phyloP scores from a whole-genome alignment of 2,797 vertebrate genomes.

The Sandelia bainsii region DNA sequence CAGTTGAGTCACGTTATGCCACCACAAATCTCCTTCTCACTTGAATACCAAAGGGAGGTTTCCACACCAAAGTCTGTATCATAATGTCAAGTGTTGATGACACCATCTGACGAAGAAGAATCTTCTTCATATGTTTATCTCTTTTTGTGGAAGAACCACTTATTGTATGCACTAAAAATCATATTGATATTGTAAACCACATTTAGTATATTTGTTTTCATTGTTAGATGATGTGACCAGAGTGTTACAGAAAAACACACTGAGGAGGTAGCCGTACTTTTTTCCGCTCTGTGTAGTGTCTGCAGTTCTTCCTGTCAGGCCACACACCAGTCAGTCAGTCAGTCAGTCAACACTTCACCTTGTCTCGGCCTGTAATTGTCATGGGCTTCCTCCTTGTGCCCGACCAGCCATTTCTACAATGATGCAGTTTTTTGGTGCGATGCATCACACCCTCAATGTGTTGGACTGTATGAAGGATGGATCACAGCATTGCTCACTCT shows the following conservation, averaged over 20 bases:
- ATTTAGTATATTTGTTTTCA: too few relatives aligned
- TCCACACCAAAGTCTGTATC: constrained; percentile 10
- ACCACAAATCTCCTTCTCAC: constrained; percentile 32
- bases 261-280: too few relatives aligned
- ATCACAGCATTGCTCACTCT: too few relatives aligned
- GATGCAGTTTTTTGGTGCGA: too few relatives aligned
- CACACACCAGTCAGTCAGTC: too few relatives aligned
- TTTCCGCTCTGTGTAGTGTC: too few relatives aligned
- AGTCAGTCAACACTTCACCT: background rate
- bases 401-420: too few relatives aligned
- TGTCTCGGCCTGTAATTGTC: background rate
- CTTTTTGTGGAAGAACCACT: background rate
- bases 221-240: too few relatives aligned
- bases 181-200: too few relatives aligned
- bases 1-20: constrained; percentile 71
- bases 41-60: constrained; percentile 41
- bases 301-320: too few relatives aligned
- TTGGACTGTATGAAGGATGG: background rate
- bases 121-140: background rate
- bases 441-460: too few relatives aligned
- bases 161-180: background rate
- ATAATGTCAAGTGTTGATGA: constrained; percentile 11
- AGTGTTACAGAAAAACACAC: too few relatives aligned
- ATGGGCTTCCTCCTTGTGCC: background rate
- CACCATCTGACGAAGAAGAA: constrained; percentile 1